Evolutionary conservation across 2,888 invertebrate genomes (phyloP), one percentile per base, ranked within the genome.

Genomic region (Andrena hattorfiana): DNA sequence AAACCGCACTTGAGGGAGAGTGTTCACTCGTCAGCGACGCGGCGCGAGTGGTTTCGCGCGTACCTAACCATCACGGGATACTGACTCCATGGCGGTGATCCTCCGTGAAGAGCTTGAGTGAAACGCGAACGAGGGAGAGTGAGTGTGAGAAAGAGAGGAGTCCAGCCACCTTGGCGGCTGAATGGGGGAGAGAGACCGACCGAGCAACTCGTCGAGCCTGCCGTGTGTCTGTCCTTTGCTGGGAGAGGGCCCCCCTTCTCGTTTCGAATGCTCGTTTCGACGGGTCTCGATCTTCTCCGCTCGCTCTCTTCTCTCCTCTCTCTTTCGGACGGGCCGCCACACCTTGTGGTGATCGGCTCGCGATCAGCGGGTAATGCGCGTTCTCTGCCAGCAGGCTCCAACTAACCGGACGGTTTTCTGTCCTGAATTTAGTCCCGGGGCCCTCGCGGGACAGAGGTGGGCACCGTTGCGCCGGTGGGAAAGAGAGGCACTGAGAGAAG

Each of bases 381-480:
- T 83, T 83, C 79, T 51, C 84, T 66, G 74, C 74, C 84, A 71
- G 71, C 85, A 75, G 63, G 56, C 80, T 76, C 77, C 67, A 73
- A 74, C 86, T 87, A 87, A 86, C 81, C 88, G 81, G 87, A 88
- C 90, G 85, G 86, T 78, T 89, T 89, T 91, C 90, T 90, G 91
- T 89, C 91, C 91, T 91, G 91, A 90, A 92, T 92, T 89, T 90
- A 90, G 83, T 83, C 88, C 82, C 81, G 83, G 75, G 73, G 77
- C 67, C 70, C 49, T 16, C 67, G 60, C 28, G 54, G 1, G 30
- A 72, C 35, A 32, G 48, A 20, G 68, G 77, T 28, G 4, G 60
- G 60, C 20, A 51, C 16, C 13, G 26, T 26, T 13, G 48, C 51
- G 26, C 32, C 23, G 28, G 3, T 23, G 60, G 23, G 68, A 81